These are phyloP conservation scores for Dendrolimus punctatus DNA, from an alignment of 1,140 invertebrate genomes.

Conservation along the genomic window DNA sequence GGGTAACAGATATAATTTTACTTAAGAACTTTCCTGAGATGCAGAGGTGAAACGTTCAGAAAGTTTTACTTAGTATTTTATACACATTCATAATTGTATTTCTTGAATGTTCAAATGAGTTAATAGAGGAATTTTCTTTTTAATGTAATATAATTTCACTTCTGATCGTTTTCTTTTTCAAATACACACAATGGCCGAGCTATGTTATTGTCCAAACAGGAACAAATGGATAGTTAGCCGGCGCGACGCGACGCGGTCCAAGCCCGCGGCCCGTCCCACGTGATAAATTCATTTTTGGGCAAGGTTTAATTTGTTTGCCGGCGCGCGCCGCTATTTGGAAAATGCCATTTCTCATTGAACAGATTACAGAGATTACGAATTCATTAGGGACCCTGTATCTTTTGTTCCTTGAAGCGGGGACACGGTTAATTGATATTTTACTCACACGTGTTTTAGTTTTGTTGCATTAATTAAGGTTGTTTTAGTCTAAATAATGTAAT, in stretches of 20 bases:
- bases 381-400: slow-evolving; percentile 64
- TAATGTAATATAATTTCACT: neutral
- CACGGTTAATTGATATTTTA: slow-evolving; percentile 53
- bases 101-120: too few species aligned
- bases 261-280: slow-evolving; percentile 25
- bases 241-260: slow-evolving; percentile 14
- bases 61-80: too few species aligned
- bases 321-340: slow-evolving; percentile 51
- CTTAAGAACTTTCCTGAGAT: too few species aligned
- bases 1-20: too few species aligned
- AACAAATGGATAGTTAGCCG: slow-evolving; percentile 44
- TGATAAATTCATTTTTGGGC: slow-evolving; percentile 70
- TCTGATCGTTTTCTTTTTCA: slow-evolving; percentile 13
- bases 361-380: slow-evolving; percentile 69
- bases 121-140: too few species aligned
- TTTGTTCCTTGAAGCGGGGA: slow-evolving; percentile 38
- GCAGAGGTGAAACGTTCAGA: too few species aligned
- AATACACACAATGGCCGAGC: slow-evolving; percentile 1
- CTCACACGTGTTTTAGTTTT: slow-evolving; percentile 41
- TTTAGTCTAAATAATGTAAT: neutral
- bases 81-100: too few species aligned
- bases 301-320: slow-evolving; percentile 66
- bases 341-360: slow-evolving; percentile 67
- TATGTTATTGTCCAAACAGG: slow-evolving; percentile 29
- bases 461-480: slow-evolving; percentile 9